Percentiles rank a stretch among this genome's conserved stretches.
Evolutionary conservation across 2,113 vertebrate genomes (phyloP).

Genomic region (Eclectus roratus): DNA sequence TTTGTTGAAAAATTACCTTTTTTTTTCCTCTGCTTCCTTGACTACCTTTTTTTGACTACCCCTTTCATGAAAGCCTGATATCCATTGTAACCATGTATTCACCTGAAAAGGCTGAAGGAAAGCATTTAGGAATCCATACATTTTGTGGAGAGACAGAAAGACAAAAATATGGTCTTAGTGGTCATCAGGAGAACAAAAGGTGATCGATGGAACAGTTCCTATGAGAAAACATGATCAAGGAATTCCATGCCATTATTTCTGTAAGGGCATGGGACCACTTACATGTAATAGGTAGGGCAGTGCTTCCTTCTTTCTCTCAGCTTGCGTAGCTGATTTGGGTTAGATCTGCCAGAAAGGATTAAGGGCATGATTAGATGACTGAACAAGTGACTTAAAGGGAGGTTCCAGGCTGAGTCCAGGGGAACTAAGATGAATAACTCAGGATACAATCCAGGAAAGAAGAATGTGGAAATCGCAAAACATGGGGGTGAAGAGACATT

Average conservation of each 20-base stretch:
- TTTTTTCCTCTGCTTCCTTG: neutral
- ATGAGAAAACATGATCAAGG: neutral
- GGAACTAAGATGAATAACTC: neutral
- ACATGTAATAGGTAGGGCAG: neutral
- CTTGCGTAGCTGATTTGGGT: neutral
- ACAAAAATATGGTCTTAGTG: neutral
- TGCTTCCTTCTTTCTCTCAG: neutral
- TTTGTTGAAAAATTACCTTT: neutral
- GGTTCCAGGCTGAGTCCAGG: slow-evolving; percentile 36
- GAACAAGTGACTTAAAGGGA: slow-evolving; percentile 57
- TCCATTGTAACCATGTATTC: neutral
- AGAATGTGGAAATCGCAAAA: neutral
- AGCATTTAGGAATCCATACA: neutral
- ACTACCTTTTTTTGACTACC: neutral
- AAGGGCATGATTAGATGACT: slow-evolving; percentile 59
- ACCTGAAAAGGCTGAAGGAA: neutral
- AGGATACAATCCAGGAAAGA: neutral
- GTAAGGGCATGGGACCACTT: neutral
- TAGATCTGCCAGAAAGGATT: slow-evolving; percentile 47
- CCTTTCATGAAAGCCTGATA: neutral
- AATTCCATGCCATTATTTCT: neutral
- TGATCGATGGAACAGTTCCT: neutral
- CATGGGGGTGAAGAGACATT: neutral
- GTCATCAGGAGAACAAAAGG: neutral
- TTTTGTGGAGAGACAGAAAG: neutral